These are phyloP conservation scores for Sebastes matsubarae DNA, from an alignment of 2,797 vertebrate genomes.

Conservation along the genomic window DNA sequence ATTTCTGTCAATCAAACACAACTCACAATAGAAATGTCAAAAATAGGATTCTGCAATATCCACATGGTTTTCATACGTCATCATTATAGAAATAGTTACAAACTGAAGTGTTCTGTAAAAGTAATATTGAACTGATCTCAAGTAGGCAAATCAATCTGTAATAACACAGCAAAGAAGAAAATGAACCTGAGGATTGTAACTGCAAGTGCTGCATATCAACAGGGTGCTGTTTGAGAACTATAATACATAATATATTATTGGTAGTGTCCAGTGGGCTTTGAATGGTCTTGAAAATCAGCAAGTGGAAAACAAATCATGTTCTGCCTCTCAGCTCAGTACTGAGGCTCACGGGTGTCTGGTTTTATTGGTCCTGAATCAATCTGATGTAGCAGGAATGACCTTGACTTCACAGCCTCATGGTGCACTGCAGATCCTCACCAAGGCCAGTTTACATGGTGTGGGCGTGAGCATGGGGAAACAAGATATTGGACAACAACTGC, in stretches of 20 bases:
- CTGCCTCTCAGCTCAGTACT: conserved; percentile 5
- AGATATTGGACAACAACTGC: conserved; percentile 21
- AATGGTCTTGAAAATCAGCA: conserved; percentile 22
- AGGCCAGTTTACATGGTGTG: conserved; percentile 21
- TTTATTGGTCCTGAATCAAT: conserved; percentile 61
- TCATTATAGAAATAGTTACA: neutral
- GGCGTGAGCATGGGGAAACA: neutral
- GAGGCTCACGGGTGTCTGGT: conserved; percentile 20
- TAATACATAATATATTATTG: neutral
- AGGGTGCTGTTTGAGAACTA: neutral
- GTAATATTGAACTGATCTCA: neutral
- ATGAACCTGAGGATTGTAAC: neutral
- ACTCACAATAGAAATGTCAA: neutral
- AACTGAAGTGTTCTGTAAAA: neutral
- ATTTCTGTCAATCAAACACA: neutral
- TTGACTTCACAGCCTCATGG: conserved; percentile 37
- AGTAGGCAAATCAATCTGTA: neutral
- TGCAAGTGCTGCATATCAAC: neutral
- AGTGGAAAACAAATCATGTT: conserved; percentile 49
- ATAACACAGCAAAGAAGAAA: neutral
- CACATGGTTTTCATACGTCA: neutral
- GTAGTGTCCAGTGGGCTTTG: conserved; percentile 16
- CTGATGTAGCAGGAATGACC: conserved; percentile 45
- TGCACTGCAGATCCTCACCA: conserved; percentile 13
- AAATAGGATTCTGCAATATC: neutral